Base-by-base conservation (phyloP, 2,888 invertebrate species). In the Lampropteryx suffumata region DNA sequence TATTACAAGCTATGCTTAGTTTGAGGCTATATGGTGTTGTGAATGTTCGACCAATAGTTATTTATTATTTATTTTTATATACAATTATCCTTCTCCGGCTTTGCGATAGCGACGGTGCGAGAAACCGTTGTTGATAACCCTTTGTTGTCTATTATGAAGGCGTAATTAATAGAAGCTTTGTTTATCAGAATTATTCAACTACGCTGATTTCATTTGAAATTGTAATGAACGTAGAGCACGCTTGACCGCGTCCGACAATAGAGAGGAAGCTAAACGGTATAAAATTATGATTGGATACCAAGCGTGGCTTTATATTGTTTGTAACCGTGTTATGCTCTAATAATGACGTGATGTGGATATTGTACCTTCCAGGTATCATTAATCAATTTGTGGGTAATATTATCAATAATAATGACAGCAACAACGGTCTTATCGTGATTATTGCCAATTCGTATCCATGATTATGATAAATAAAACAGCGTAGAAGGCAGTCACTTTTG, bases 191-290 rank as follows among this genome's bases (percentile, higher is more conserved):
- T 51, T 60, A 50, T 53, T 59, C 50, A 55, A 56, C 59, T 56
- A 56, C 33, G 14, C 37, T 37, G 33, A 53, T 50, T 55, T 57
- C 44, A 73, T 73, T 75, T 72, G 60, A 67, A 77, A 69, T 77
- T 72, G 55, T 69, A 76, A 75, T 75, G 61, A 66, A 59, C 54
- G 34, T 49, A 58, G 61, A 60, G 42, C 54, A 67, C 65, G 76
- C 72, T 69, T 70, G 71, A 71, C 68, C 64, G 66, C 64, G 56
- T 71, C 59, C 60, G 32, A 46, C 64, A 67, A 66, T 65, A 67
- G 56, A 58, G 57, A 69, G 72, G 68, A 71, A 71, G 62, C 63
- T 62, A 47, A 52, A 47, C 42, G 42, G 24, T 47, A 47, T 36
- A 43, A 51, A 46, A 51, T 51, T 51, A 43, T 46, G 33, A 37